Base-by-base conservation (phyloP, 2,797 vertebrate species). In the Trematocara caparti region DNA sequence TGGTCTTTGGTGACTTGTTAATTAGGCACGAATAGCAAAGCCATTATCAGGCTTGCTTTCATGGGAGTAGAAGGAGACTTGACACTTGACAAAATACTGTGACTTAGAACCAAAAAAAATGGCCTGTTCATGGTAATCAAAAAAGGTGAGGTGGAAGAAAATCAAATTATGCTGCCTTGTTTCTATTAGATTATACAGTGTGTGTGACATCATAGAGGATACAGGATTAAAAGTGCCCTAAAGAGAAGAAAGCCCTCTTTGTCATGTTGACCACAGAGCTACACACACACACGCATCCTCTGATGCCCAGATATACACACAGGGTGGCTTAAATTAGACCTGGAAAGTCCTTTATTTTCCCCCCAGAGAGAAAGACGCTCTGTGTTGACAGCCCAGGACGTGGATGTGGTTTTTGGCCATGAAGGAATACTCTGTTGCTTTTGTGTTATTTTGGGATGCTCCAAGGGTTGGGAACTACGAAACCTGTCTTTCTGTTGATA, bases 1-100 rank as follows among this genome's bases (percentile, higher is more conserved):
- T 82, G 80, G 71, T 86, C 84, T 86, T 88, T 47, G 1, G 76
- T 79, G 87, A 87, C 83, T 90, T 89, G 79, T 81, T 92, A 90
- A 92, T 93, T 90, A 89, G 86, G 76, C 88, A 83, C 64, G 24
- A 87, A 89, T 81, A 83, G 86, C 86, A 79, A 66, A 83, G 82
- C 83, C 71, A 87, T 92, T 91, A 90, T 92, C 83, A 76, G 80
- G 78, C 57, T 81, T 30, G 53, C 34, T 83, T 88, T 80, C 75
- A 76, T 47, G 75, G 40, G 40, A 45, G 24, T 30, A 47, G 66
- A 47, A 47, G 43, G 45, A 83, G 47, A 76, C 64, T 36, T 76
- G 75, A 82, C 83, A 78, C 80, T 85, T 83, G 72, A 85, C 30
- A 84, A 90, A 91, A 82, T 72, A 43, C 64, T 73, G 55, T 53